phyloP scores from a whole-genome alignment of 92 coral and sea anemone genomes.

The Phenganax stokvisi region DNA sequence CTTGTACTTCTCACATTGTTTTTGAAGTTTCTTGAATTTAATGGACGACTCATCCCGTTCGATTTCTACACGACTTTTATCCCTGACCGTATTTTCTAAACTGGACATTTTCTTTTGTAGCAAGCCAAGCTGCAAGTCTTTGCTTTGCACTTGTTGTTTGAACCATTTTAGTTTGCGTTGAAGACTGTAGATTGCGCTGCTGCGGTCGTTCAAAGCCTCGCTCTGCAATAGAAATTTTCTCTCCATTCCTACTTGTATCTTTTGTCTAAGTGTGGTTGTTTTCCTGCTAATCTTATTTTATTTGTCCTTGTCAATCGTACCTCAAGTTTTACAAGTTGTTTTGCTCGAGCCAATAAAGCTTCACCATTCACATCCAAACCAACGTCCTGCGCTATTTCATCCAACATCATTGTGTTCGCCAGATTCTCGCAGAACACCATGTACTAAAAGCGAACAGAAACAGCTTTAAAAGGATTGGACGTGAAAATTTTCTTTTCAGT shows the following conservation, averaged over 20 bases:
- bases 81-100: conserved; percentile 73
- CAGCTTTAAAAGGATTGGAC: not conserved
- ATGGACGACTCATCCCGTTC: conserved; percentile 92
- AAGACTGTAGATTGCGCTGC: conserved; percentile 81
- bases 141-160: conserved; percentile 92
- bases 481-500: conserved; percentile 11
- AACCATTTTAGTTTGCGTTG: conserved; percentile 94
- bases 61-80: conserved; percentile 85
- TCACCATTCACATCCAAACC: conserved; percentile 96
- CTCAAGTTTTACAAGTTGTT: conserved; percentile 90
- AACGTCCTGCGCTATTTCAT: conserved; percentile 90
- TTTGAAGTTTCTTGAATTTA: conserved; percentile 70
- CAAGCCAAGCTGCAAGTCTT: conserved; percentile 80
- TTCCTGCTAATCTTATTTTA: not conserved
- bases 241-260: not conserved
- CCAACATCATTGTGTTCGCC: conserved; percentile 84
- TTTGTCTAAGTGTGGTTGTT: not conserved
- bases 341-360: conserved; percentile 89
- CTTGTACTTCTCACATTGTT: conserved; percentile 87
- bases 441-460: conserved; percentile 49
- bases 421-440: conserved; percentile 89
- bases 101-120: conserved; percentile 77
- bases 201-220: conserved; percentile 90
- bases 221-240: conserved; percentile 46
- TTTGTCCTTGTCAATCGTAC: conserved; percentile 34